Evolutionary conservation across 2,888 invertebrate species (phyloP), one percentile per base, ranked within the genome.

Genomic region (Drosophila niveifrons): DNA sequence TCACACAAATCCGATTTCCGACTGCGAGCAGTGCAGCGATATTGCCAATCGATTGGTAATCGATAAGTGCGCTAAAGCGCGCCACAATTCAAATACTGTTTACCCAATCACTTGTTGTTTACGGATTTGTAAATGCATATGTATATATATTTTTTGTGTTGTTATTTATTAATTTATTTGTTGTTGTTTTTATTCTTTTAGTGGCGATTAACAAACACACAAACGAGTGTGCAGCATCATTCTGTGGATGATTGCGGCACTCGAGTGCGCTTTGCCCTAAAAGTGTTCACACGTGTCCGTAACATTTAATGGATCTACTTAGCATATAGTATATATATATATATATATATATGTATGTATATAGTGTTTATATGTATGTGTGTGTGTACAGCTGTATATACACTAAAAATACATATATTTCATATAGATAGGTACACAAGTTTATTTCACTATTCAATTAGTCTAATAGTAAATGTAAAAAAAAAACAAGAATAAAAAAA

Each of bases 361-460:
- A 34, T 41, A 47, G 29, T 51, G 34, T 57, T 13, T 34, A 43
- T 43, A 47, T 44, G 39, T 47, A 31, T 23, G 8, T 51, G 39
- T 48, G 43, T 72, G 61, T 65, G 58, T 78, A 61, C n/a, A 31
- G 50, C 10, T 48, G 43, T 50, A 53, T 46, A 53, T 44, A 17
- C n/a, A 55, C 46, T 47, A 44, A 53, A 66, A 50, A 55, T 44
- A 52, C 43, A 63, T 52, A 59, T 58, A 61, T 56, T 65, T 57
- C 55, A 50, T 82, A 66, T 72, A 41, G 39, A 70, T 83, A 87
- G 88, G 82, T 83, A 87, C 82, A 84, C 75, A 84, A 84, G 85
- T 84, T 83, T 79, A 77, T 87, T 73, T 87, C 48, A 73, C 70
- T 87, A 82, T 64, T 66, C 52, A 74, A 78, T 78, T 80, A 80